Evolutionary conservation across 2,113 vertebrate genomes (phyloP), one percentile per base, ranked within the genome.

Genomic region (Hippocampus comes): DNA sequence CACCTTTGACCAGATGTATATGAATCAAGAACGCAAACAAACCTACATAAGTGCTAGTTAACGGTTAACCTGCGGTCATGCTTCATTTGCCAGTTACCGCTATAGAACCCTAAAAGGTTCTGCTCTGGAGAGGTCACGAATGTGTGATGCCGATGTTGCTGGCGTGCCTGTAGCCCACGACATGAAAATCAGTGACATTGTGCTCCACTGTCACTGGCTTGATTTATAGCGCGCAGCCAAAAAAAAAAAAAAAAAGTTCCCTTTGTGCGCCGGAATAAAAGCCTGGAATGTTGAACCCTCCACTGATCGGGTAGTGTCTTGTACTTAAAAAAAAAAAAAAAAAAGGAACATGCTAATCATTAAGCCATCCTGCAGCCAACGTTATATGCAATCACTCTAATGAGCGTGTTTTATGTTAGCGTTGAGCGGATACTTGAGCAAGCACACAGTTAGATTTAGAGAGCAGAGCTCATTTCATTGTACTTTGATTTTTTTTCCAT

Each of bases 271-370:
- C 68, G 2, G 72, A 10, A 86, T 78, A 86, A 90, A 90, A 80
- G 86, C 68, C 82, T 76, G 88, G 89, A 93, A 92, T 92, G 89
- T 79, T 84, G 82, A 76, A 89, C 38, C 82, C 77, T 82, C 85
- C 86, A 86, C 91, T 90, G 90, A 88, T 91, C 88, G 76, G 82
- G 53, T 69, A 15, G 76, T 69, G 83, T 79, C 78, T 81, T 83
- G 85, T 87, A 78, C 71, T 83, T 82, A 68, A 79, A 73, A 66
- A 82, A 63, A 34, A 76, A 30, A 2, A 30, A 30, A 27, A 27
- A 30, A 30, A 30, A 30, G 3, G 73, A 64, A 30, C 56, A 46
- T 68, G 82, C 79, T 89, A 91, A 91, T 91, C 78, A 91, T 90
- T 91, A 86, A 90, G 72, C 78, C 41, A 41, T 43, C 63, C 63